phyloP scores from a whole-genome alignment of 2,888 invertebrate genomes.

The Plemyria rubiginata region DNA sequence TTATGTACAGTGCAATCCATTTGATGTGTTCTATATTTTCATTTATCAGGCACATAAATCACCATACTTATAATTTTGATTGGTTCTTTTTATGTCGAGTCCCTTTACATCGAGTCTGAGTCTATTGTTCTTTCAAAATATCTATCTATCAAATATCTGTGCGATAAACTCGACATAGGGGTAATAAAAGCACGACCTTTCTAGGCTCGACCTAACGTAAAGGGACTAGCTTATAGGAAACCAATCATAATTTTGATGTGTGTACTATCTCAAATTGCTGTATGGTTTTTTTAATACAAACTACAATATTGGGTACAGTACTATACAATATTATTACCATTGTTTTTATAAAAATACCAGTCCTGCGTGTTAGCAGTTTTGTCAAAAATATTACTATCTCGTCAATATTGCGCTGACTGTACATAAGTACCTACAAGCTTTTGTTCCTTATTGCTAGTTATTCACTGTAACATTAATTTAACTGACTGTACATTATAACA shows the following conservation, averaged over 20 bases:
- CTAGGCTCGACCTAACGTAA: no score
- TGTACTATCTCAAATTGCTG: constrained; percentile 35
- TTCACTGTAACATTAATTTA: constrained; percentile 18
- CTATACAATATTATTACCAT: constrained; percentile 29
- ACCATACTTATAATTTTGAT: constrained; percentile 43
- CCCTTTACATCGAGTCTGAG: no score
- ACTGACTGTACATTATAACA: constrained; percentile 36
- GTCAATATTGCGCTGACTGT: constrained; percentile 28
- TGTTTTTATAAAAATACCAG: constrained; percentile 44
- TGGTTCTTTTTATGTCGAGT: no score
- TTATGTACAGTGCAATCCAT: constrained; percentile 41
- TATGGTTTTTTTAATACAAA: constrained; percentile 30
- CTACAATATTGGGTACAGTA: constrained; percentile 19
- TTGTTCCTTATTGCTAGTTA: constrained; percentile 35
- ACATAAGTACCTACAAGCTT: constrained; percentile 31
- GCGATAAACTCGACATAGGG: no score
- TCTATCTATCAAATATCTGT: no score
- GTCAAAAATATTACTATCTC: constrained; percentile 39
- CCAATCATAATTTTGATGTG: no score
- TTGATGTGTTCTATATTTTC: constrained; percentile 24
- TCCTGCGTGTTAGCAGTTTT: constrained; percentile 33
- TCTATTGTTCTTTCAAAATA: no score
- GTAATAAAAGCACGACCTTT: no score
- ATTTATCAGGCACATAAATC: constrained; percentile 57
- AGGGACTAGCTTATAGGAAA: no score